Evolutionary conservation across 2,888 invertebrate genomes (phyloP).

Genomic region (Lycocerus yunnanus): DNA sequence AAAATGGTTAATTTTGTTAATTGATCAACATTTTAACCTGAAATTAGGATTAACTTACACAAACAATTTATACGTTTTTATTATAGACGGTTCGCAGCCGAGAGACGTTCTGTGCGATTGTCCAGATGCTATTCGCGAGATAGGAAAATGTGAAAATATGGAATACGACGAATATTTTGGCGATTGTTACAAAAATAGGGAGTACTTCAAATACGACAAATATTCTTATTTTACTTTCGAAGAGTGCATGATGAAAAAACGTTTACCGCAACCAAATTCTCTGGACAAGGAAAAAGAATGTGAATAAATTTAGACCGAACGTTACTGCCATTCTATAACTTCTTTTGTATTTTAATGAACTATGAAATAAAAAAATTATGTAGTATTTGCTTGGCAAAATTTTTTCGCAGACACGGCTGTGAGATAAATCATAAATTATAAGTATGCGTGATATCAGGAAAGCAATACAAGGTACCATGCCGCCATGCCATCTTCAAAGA

Average conservation of each 20-base stretch:
- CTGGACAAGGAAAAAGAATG: background rate
- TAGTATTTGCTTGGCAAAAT: too few species aligned
- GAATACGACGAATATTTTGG: background rate
- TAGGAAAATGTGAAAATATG: background rate
- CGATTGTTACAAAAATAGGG: conserved; percentile 18
- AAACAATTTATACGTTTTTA: background rate
- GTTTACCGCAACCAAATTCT: background rate
- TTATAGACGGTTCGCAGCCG: background rate
- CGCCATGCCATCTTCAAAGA: too few species aligned
- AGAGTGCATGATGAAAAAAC: background rate
- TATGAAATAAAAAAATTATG: too few species aligned
- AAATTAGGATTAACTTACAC: too few species aligned
- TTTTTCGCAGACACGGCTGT: background rate
- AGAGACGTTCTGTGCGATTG: background rate
- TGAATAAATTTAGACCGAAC: background rate
- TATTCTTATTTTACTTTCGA: conserved; percentile 9
- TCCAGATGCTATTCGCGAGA: background rate
- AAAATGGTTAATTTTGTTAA: too few species aligned
- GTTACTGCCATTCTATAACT: background rate
- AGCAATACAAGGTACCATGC: too few species aligned
- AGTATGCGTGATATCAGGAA: too few species aligned
- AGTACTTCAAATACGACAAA: conserved; percentile 8
- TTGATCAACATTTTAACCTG: too few species aligned
- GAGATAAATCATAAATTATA: background rate
- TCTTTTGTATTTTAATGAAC: background rate